Percentiles rank a stretch among this genome's conserved stretches.
Evolutionary conservation across 2,113 vertebrate species (phyloP).

Genomic region (Erinaceus europaeus): DNA sequence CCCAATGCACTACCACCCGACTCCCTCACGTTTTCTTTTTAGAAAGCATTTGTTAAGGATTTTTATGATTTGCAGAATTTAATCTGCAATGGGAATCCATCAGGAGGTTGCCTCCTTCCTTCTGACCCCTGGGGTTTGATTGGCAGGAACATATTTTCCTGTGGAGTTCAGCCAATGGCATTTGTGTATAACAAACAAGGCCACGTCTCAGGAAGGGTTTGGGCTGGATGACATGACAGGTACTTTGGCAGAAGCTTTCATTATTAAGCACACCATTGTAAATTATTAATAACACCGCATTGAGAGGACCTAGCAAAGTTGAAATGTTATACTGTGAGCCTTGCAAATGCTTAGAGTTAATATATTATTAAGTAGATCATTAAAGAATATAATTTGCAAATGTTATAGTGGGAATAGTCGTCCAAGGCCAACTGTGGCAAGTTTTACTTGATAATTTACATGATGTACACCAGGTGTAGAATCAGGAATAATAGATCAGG

Average conservation of each 20-base stretch:
- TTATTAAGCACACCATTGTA: slow-evolving; percentile 75
- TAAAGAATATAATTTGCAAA: slow-evolving; percentile 41
- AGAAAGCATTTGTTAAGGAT: slow-evolving; percentile 14
- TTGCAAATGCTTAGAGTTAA: slow-evolving; percentile 51
- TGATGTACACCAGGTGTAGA: background rate
- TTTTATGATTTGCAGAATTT: slow-evolving; percentile 54
- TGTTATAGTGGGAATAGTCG: slow-evolving; percentile 19
- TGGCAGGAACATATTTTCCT: slow-evolving; percentile 72
- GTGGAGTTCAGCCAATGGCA: slow-evolving; percentile 66
- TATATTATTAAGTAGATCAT: slow-evolving; percentile 68
- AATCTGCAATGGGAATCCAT: slow-evolving; percentile 30
- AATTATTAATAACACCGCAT: slow-evolving; percentile 77
- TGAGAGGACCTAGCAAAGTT: slow-evolving; percentile 60
- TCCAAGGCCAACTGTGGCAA: slow-evolving; percentile 31
- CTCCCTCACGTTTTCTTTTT: too few species aligned
- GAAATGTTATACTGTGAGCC: slow-evolving; percentile 62
- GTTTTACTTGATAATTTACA: background rate
- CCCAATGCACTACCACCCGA: too few species aligned
- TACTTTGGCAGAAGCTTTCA: slow-evolving; percentile 67
- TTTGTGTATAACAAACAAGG: slow-evolving; percentile 77
- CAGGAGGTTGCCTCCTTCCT: slow-evolving; percentile 49
- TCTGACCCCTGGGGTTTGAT: slow-evolving; percentile 70
- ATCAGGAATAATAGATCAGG: background rate
- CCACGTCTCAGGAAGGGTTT: slow-evolving; percentile 52
- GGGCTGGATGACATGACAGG: slow-evolving; percentile 67